Evolutionary conservation across 2,888 invertebrate species (phyloP).

Genomic region (Epinotia brunnichana): DNA sequence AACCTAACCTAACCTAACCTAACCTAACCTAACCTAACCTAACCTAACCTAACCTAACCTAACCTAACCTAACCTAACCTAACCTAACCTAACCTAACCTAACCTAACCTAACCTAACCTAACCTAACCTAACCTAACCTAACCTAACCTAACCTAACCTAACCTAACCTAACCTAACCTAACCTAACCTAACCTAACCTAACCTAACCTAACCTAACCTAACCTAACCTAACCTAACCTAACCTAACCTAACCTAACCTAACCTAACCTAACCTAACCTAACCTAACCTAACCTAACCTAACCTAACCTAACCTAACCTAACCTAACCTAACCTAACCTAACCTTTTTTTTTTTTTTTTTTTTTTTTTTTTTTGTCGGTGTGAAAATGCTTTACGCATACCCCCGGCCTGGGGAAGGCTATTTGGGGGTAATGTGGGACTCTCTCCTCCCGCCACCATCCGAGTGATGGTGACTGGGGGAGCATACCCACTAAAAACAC

Average conservation of each 20-base stretch:
- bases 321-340: constrained; percentile 36
- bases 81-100: constrained; percentile 22
- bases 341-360: constrained; percentile 29
- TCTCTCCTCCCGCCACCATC: too few relatives aligned
- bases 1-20: constrained; percentile 31
- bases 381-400: too few relatives aligned
- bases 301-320: constrained; percentile 39
- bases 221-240: constrained; percentile 33
- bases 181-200: constrained; percentile 34
- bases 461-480: too few relatives aligned
- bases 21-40: constrained; percentile 31
- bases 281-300: constrained; percentile 40
- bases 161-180: constrained; percentile 40
- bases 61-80: constrained; percentile 25
- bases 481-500: too few relatives aligned
- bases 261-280: constrained; percentile 40
- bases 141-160: constrained; percentile 37
- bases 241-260: constrained; percentile 40
- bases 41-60: constrained; percentile 31
- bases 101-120: constrained; percentile 31
- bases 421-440: too few relatives aligned
- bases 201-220: constrained; percentile 32
- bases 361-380: too few relatives aligned
- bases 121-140: constrained; percentile 32
- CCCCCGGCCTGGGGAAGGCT: too few relatives aligned